phyloP scores from a whole-genome alignment of 1,140 invertebrate genomes.

The Caerostris extrusa region DNA sequence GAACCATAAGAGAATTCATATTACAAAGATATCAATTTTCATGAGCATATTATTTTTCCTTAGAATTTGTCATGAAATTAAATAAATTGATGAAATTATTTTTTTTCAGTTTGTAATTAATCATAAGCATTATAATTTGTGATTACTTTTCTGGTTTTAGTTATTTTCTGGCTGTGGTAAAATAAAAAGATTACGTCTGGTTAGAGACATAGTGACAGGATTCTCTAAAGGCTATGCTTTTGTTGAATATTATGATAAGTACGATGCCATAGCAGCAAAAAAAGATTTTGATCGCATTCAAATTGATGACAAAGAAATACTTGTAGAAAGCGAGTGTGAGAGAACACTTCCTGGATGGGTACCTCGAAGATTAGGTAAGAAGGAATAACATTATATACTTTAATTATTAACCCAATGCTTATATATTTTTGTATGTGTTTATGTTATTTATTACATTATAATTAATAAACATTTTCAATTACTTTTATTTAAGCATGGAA shows the following conservation, averaged over 20 bases:
- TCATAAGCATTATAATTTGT: not conserved
- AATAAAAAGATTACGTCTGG: slow-evolving; percentile 86
- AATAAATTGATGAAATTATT: too few relatives aligned
- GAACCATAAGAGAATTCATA: too few relatives aligned
- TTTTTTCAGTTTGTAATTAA: too few relatives aligned
- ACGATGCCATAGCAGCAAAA: slow-evolving; percentile 85
- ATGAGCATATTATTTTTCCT: too few relatives aligned
- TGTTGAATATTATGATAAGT: slow-evolving; percentile 88
- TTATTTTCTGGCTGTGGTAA: slow-evolving; percentile 87
- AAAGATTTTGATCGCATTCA: slow-evolving; percentile 85
- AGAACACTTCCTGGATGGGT: slow-evolving; percentile 88
- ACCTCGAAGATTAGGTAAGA: slow-evolving; percentile 88
- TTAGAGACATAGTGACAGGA: slow-evolving; percentile 91
- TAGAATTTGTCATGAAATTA: too few relatives aligned
- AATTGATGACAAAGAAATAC: slow-evolving; percentile 85
- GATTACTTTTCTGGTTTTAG: slow-evolving; percentile 80
- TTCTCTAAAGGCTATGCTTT: slow-evolving; percentile 92
- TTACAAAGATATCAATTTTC: too few relatives aligned
- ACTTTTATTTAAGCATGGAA: not conserved
- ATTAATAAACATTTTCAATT: not conserved
- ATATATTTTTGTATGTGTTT: not conserved
- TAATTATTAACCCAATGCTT: not conserved
- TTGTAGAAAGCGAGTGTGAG: slow-evolving; percentile 85
- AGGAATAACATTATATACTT: too few relatives aligned
- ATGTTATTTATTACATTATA: slow-evolving; percentile 25